phyloP scores from a whole-genome alignment of 1,140 invertebrate genomes.

The Drosophila ficusphila region DNA sequence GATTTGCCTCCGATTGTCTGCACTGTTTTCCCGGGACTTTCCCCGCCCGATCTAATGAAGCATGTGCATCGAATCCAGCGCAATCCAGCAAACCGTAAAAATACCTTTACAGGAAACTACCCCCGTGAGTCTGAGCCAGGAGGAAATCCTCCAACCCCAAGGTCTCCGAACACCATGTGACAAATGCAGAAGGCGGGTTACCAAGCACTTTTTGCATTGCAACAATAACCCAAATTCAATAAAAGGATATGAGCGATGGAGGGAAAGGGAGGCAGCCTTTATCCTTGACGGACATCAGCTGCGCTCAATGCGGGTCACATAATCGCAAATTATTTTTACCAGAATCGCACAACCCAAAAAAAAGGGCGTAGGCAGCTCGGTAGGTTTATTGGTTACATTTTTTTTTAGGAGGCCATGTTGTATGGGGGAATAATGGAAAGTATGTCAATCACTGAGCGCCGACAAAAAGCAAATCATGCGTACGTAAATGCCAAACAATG shows the following conservation, averaged over 20 bases:
- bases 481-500: conserved; percentile 54
- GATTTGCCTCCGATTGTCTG: conserved; percentile 19
- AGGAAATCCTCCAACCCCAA: conserved; percentile 7
- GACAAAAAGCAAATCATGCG: conserved; percentile 64
- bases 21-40: conserved; percentile 6
- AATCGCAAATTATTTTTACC: conserved; percentile 71
- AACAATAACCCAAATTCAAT: conserved; percentile 76
- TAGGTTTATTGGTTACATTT: conserved; percentile 26
- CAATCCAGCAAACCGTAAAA: conserved; percentile 66
- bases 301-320: conserved; percentile 61
- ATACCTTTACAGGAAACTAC: conserved; percentile 63
- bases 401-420: conserved; percentile 39
- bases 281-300: conserved; percentile 64
- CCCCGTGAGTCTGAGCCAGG: conserved; percentile 9
- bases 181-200: conserved; percentile 59
- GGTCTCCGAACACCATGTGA: conserved; percentile 30
- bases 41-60: conserved; percentile 59
- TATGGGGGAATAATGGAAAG: conserved; percentile 72
- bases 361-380: conserved; percentile 35
- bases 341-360: conserved; percentile 14
- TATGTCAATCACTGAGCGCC: conserved; percentile 70
- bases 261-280: conserved; percentile 32
- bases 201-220: conserved; percentile 42
- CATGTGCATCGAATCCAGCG: conserved; percentile 50
- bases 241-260: conserved; percentile 58